A percentile compares a stretch with the other conserved stretches of the same genome.
Evolutionary conservation across 2,797 vertebrate species (phyloP).

Genomic region (Scarus forsteni): DNA sequence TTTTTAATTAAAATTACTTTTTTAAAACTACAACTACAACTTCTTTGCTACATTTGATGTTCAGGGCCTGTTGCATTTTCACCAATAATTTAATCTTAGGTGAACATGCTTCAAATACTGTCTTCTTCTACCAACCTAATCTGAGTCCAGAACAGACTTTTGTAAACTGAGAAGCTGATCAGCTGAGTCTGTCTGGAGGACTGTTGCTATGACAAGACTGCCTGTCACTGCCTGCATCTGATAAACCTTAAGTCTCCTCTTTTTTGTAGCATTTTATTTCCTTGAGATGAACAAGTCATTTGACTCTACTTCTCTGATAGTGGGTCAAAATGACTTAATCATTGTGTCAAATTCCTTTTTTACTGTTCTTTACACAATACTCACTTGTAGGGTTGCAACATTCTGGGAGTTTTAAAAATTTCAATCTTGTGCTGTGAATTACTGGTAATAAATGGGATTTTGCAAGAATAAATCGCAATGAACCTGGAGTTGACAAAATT

Average conservation of each 20-base stretch:
- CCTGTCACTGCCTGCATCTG: conserved; percentile 19
- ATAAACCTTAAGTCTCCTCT: conserved; percentile 14
- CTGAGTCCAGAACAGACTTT: conserved; percentile 35
- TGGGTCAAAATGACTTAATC: too few species aligned
- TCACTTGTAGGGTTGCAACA: too few species aligned
- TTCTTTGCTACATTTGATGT: neutral
- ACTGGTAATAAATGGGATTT: too few species aligned
- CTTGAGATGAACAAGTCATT: too few species aligned
- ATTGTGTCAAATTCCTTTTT: too few species aligned
- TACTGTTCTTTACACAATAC: too few species aligned
- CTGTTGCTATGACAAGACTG: conserved; percentile 44
- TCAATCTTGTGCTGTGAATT: too few species aligned
- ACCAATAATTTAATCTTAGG: conserved; percentile 8
- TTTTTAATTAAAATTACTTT: neutral
- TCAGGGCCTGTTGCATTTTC: neutral
- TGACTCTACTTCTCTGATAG: too few species aligned
- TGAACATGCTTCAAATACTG: conserved; percentile 1
- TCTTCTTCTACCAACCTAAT: conserved; percentile 24
- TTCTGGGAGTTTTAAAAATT: too few species aligned
- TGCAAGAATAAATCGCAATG: too few species aligned
- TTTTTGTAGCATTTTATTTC: neutral
- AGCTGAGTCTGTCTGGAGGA: conserved; percentile 36
- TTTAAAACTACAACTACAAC: neutral
- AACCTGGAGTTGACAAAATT: too few species aligned
- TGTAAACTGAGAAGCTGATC: conserved; percentile 43